phyloP scores from a whole-genome alignment of 2,797 vertebrate species.

The Arnoldichthys spilopterus region DNA sequence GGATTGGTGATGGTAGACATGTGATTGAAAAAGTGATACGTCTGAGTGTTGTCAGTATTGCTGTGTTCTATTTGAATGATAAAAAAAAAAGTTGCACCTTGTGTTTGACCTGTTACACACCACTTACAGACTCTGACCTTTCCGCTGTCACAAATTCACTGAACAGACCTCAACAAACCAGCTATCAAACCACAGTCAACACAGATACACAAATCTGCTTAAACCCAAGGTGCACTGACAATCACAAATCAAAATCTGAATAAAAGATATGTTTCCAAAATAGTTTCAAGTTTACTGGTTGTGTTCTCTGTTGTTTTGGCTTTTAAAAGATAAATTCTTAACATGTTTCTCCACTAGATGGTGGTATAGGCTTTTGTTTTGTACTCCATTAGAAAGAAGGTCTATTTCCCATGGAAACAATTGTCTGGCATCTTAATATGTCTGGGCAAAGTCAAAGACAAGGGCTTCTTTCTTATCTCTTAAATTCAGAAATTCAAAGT shows the following conservation, averaged over 20 bases:
- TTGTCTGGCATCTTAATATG: background rate
- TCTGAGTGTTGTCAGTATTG: slow-evolving; percentile 41
- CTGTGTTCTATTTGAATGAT: slow-evolving; percentile 35
- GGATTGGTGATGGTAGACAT: slow-evolving; percentile 35
- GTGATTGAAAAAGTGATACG: slow-evolving; percentile 31
- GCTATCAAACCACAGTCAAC: slow-evolving; percentile 19
- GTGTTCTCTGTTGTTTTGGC: background rate
- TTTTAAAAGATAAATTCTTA: background rate
- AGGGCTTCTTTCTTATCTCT: no score
- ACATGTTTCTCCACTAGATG: slow-evolving; percentile 18
- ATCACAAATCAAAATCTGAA: slow-evolving; percentile 80
- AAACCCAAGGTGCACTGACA: slow-evolving; percentile 78
- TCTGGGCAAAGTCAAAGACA: background rate
- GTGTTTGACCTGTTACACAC: slow-evolving; percentile 54
- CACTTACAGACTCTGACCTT: slow-evolving; percentile 26
- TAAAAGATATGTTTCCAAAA: slow-evolving; percentile 68
- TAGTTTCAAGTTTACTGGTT: background rate
- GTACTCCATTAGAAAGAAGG: no score
- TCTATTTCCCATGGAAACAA: background rate
- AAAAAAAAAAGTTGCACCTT: slow-evolving; percentile 51
- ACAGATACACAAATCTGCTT: slow-evolving; percentile 27
- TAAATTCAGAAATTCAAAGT: no score
- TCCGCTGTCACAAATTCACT: slow-evolving; percentile 45
- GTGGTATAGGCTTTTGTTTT: background rate
- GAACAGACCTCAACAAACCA: slow-evolving; percentile 34